Evolutionary conservation across 2,888 invertebrate species (phyloP), one percentile per base, ranked within the genome.

Genomic region (Drosophila mercatorum): DNA sequence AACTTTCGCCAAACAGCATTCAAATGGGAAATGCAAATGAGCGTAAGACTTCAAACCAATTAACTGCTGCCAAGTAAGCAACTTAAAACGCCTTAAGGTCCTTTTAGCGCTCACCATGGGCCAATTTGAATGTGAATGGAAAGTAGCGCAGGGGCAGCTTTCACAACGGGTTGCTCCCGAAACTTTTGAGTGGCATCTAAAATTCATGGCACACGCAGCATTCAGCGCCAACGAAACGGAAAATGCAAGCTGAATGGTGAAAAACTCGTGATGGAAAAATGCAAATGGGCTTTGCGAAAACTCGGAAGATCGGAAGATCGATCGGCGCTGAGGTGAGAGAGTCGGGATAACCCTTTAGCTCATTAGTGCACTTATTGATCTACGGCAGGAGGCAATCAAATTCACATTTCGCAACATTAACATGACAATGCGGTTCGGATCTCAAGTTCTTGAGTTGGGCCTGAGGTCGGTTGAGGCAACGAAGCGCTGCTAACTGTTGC

Each of bases 331-430:
- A 36, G 36, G 36, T 10, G 22, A 22, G 36, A 14, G 28, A 14
- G 34, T 28, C 11, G 41, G 52, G 41, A 34, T 57, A 68, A 72
- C 71, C 81, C 73, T 66, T 84, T 67, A 69, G 86, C 80, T 88
- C 76, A 87, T 85, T 88, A 84, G 76, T 68, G 76, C 68, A 63
- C 74, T 83, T 81, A 90, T 90, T 89, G 87, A 84, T 83, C 73
- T 75, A 72, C 75, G 77, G 78, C 79, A 79, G 82, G 66, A 83
- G 81, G 90, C 91, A 91, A 91, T 91, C 88, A 90, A 91, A 89
- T 82, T 81, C 88, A 80, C 81, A 90, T 91, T 90, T 89, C 69
- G 88, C 82, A 79, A 80, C 75, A 91, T 91, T 91, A 89, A 83
- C 90, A 90, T 91, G 88, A 91, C 90, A 86, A 86, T 74, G 78